phyloP scores from a whole-genome alignment of 2,113 vertebrate species.

The Cathartes aura region DNA sequence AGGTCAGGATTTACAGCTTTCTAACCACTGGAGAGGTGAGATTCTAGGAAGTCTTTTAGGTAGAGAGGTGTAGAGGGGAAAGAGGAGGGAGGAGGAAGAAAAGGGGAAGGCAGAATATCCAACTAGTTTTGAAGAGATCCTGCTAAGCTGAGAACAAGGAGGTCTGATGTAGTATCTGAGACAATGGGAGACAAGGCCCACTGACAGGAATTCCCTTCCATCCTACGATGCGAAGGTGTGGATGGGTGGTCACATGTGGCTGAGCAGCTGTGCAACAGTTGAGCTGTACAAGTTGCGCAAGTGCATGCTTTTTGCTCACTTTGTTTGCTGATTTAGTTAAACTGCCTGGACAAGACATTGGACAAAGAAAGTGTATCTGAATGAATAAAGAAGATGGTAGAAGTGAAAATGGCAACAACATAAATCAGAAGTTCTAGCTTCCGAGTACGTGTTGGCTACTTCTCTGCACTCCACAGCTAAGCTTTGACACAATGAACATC shows the following conservation, averaged over 20 bases:
- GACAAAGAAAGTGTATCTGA: neutral
- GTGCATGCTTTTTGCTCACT: neutral
- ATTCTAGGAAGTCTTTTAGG: neutral
- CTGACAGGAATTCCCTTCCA: neutral
- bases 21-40: neutral
- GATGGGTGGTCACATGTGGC: accelerated
- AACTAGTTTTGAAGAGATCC: neutral
- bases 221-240: neutral
- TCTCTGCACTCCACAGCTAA: neutral
- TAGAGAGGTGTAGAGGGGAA: neutral
- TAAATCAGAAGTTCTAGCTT: neutral
- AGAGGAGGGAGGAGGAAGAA: neutral
- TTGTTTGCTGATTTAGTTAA: neutral
- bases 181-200: neutral
- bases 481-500: neutral
- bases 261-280: neutral
- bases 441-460: neutral
- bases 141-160: neutral
- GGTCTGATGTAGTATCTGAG: neutral
- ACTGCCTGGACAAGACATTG: neutral
- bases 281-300: neutral
- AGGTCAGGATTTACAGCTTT: neutral
- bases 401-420: neutral
- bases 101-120: neutral
- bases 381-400: neutral